These are phyloP conservation scores for Aplochiton taeniatus DNA, from an alignment of 2,797 vertebrate genomes.

Conservation along the genomic window DNA sequence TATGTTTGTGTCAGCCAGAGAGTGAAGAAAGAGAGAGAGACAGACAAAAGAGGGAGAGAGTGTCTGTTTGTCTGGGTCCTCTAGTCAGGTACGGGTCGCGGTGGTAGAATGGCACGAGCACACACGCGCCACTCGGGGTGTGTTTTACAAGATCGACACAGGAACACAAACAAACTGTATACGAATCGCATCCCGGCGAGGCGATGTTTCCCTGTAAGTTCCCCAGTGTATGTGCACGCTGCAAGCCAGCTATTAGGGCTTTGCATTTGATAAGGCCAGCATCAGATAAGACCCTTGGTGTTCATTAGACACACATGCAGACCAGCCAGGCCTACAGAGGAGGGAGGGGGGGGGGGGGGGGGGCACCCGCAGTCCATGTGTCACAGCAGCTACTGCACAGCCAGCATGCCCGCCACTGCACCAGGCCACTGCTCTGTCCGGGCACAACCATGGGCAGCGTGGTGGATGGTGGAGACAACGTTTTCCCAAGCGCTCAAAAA, in stretches of 20 bases:
- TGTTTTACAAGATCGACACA: neutral
- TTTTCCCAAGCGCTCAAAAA: too few species aligned
- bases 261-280: conserved; percentile 29
- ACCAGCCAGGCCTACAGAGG: conserved; percentile 3
- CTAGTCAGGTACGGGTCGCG: neutral
- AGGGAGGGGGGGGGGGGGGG: too few species aligned
- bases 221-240: conserved; percentile 28
- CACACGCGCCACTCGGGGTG: neutral
- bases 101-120: neutral
- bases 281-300: conserved; percentile 16
- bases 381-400: too few species aligned
- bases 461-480: too few species aligned
- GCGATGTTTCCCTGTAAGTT: conserved; percentile 21
- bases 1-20: neutral
- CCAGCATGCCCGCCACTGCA: too few species aligned
- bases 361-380: too few species aligned
- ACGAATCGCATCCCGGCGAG: conserved; percentile 22
- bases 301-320: conserved; percentile 19
- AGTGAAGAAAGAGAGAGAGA: neutral
- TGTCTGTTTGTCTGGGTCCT: neutral
- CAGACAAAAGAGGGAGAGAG: neutral
- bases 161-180: neutral
- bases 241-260: conserved; percentile 11
- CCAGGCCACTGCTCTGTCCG: too few species aligned
- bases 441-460: too few species aligned